Evolutionary conservation across 2,113 vertebrate species (phyloP).

Genomic region (Nerophis lumbriciformis): DNA sequence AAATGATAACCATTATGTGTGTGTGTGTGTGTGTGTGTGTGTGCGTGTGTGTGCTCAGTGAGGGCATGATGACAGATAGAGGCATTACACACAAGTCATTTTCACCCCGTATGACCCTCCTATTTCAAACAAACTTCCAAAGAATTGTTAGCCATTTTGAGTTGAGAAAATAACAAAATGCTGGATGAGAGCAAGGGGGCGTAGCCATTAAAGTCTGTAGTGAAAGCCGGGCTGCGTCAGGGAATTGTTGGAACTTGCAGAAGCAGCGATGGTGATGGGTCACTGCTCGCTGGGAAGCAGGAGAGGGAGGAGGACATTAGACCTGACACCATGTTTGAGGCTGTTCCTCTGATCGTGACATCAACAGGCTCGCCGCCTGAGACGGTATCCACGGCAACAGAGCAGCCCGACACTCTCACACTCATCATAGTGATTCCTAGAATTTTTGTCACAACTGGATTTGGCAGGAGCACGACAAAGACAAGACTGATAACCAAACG

Average conservation of each 20-base stretch:
- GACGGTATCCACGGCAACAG: conserved; percentile 62
- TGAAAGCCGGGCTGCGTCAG: conserved; percentile 39
- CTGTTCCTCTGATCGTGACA: conserved; percentile 43
- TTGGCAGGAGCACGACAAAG: conserved; percentile 21
- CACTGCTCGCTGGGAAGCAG: conserved; percentile 21
- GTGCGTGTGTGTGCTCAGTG: conserved; percentile 13
- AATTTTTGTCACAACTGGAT: conserved; percentile 24
- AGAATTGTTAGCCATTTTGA: conserved; percentile 49
- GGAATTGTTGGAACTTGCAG: conserved; percentile 58
- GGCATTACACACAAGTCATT: conserved; percentile 19
- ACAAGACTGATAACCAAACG: conserved; percentile 5
- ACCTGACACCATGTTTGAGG: conserved; percentile 41
- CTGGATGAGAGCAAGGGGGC: conserved; percentile 2
- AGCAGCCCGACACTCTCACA: conserved; percentile 33
- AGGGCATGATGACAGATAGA: conserved; percentile 13
- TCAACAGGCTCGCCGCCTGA: conserved; percentile 53
- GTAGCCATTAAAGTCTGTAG: conserved; percentile 18
- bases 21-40: no score
- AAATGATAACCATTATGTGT: no score
- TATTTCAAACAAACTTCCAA: conserved; percentile 8
- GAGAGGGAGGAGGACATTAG: conserved; percentile 10
- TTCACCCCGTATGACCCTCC: conserved; percentile 51
- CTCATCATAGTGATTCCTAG: conserved; percentile 31
- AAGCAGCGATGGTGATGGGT: conserved; percentile 41
- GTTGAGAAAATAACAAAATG: neutral